These are phyloP conservation scores for Caenorhabditis sinica DNA, from an alignment of 2,888 invertebrate species.

Conservation along the genomic window DNA sequence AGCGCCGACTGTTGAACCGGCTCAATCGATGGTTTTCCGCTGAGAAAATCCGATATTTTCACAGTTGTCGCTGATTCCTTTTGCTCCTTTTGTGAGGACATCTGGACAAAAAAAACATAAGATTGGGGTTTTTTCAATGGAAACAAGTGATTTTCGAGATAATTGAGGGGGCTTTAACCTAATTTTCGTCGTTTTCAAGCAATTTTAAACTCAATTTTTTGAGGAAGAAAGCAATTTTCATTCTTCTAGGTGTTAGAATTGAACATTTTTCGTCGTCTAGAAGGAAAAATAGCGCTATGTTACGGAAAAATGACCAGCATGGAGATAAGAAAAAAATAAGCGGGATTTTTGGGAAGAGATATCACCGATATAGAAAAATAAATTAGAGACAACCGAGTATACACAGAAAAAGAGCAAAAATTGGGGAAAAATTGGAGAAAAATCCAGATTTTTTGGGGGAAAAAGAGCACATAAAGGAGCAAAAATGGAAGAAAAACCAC, in stretches of 20 bases:
- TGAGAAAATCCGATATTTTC: constrained; percentile 31
- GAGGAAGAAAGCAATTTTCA: background rate
- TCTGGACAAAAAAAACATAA: constrained; percentile 41
- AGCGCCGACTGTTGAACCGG: constrained; percentile 49
- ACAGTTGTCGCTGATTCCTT: background rate
- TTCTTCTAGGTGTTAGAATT: no score
- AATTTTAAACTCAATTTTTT: background rate
- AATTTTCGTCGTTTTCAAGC: no score
- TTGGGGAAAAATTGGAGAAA: background rate
- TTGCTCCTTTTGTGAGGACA: constrained; percentile 33
- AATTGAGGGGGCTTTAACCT: background rate
- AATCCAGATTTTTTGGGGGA: background rate
- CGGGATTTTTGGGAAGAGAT: no score
- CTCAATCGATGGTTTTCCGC: constrained; percentile 55
- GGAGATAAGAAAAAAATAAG: no score
- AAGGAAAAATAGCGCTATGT: no score
- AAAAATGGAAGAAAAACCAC: background rate
- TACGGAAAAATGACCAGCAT: no score
- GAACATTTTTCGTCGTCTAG: no score
- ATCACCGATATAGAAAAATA: constrained; percentile 10
- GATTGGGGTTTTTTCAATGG: no score
- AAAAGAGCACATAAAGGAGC: background rate
- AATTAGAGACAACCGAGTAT: background rate
- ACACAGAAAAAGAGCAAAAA: background rate
- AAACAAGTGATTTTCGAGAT: no score